phyloP scores from a whole-genome alignment of 2,113 vertebrate species.

The Danio rerio region GRCz12tu NC_133192.1:34833501-34834000 shows the following conservation, averaged over 20 bases:
- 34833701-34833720: conserved; percentile 45
- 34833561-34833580: conserved; percentile 31
- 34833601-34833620: conserved; percentile 44
- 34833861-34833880: background rate
- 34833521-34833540: conserved; percentile 43
- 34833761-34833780: conserved; percentile 60
- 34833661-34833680: conserved; percentile 55
- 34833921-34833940: background rate
- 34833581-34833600: conserved; percentile 42
- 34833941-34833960: background rate
- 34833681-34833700: conserved; percentile 52
- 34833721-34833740: conserved; percentile 37
- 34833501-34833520: conserved; percentile 63
- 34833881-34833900: background rate
- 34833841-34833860: background rate
- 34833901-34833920: background rate
- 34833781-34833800: conserved; percentile 26
- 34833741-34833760: conserved; percentile 40
- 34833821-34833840: background rate
- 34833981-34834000: too few species aligned
- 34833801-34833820: background rate
- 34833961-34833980: background rate
- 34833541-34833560: conserved; percentile 55
- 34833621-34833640: conserved; percentile 48
- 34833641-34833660: conserved; percentile 57